A percentile compares a stretch with the other conserved stretches of the same genome.
Evolutionary conservation across 2,113 vertebrate genomes (phyloP).

Genomic region (Tragelaphus buxtoni): DNA sequence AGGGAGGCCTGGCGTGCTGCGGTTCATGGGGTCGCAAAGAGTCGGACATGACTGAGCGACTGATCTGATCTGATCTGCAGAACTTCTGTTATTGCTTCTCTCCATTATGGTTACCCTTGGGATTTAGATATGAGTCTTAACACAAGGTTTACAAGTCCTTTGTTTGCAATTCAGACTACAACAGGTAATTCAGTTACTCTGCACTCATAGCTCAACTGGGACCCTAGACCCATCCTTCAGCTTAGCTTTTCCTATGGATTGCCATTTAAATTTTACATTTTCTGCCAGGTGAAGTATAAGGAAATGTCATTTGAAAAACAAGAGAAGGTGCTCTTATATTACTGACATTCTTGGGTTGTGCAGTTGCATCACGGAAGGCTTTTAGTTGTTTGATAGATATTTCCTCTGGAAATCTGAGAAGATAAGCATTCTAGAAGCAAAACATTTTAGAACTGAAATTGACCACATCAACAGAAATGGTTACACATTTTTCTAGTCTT

Average conservation of each 20-base stretch:
- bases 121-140: not conserved
- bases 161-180: not conserved
- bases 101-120: not conserved
- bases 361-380: not conserved
- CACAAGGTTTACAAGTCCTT: not conserved
- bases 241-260: not conserved
- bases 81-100: not conserved
- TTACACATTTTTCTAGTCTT: not conserved
- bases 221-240: not conserved
- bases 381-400: conserved; percentile 7
- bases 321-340: not conserved
- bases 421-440: not conserved
- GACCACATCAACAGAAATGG: not conserved
- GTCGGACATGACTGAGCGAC: no score
- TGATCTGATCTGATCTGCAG: no score
- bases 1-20: no score
- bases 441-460: conserved; percentile 6
- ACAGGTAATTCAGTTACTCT: not conserved
- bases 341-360: not conserved
- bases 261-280: not conserved
- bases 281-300: not conserved
- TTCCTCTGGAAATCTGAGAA: not conserved
- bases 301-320: not conserved
- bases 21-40: no score
- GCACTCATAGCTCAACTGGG: not conserved